Conservation (phyloP, 2,797 vertebrate species). For the Eulemur coronatus region DNA sequence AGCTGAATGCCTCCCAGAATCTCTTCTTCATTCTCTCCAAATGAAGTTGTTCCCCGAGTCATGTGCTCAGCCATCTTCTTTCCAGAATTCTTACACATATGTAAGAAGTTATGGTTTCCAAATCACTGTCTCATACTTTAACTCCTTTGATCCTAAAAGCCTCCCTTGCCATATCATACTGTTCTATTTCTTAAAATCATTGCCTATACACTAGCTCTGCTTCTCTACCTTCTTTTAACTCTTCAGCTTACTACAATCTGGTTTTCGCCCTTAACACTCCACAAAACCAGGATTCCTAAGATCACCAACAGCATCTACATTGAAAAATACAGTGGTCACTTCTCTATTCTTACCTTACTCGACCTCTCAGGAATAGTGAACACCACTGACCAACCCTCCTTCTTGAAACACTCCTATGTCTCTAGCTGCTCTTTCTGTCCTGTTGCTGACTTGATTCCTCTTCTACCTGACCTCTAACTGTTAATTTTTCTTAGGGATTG, state of each 20-base stretch:
- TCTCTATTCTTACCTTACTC: conserved; percentile 33
- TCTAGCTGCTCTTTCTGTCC: conserved; percentile 28
- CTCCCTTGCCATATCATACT: not conserved
- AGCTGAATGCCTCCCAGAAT: not conserved
- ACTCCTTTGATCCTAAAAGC: not conserved
- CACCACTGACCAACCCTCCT: not conserved
- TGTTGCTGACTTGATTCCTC: not conserved
- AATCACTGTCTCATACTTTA: conserved; percentile 13
- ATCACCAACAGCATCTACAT: not conserved
- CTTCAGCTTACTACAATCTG: conserved; percentile 7
- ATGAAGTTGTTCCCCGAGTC: not conserved
- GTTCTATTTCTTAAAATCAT: conserved; percentile 7
- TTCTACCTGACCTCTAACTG: not conserved
- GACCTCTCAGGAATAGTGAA: conserved; percentile 21
- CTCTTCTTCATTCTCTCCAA: not conserved
- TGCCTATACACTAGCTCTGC: not conserved
- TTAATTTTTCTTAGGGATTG: not conserved
- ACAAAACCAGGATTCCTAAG: not conserved
- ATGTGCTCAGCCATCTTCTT: not conserved
- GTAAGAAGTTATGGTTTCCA: conserved; percentile 16
- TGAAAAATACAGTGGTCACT: conserved; percentile 11
- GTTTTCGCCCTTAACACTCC: conserved; percentile 28
- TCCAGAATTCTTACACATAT: conserved; percentile 27
- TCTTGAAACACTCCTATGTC: conserved; percentile 5
- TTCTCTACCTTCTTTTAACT: conserved; percentile 25